Evolutionary conservation across 2,888 invertebrate species (phyloP).

Genomic region (Argyra leucocephala): DNA sequence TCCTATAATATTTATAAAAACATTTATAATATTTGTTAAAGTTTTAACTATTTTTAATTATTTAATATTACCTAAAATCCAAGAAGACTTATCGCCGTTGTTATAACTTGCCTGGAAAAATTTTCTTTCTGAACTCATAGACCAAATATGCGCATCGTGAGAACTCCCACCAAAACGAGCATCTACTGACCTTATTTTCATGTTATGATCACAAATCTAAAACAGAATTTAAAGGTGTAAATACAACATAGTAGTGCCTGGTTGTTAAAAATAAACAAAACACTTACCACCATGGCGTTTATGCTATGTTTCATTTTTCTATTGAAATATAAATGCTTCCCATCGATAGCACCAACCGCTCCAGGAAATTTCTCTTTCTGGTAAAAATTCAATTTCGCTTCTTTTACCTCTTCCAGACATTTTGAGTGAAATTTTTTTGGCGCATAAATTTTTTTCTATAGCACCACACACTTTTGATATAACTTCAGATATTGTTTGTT

Average conservation of each 20-base stretch:
- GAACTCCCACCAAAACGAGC: constrained; percentile 5
- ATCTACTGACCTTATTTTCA: constrained; percentile 10
- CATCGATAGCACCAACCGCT: not conserved
- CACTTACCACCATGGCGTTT: constrained; percentile 9
- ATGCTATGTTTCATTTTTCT: constrained; percentile 13
- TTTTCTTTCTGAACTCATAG: not conserved
- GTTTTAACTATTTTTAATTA: not conserved
- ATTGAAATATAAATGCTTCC: constrained; percentile 4
- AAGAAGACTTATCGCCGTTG: constrained; percentile 4
- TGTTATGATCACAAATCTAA: constrained; percentile 13
- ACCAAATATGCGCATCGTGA: constrained; percentile 10
- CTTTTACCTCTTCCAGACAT: no score
- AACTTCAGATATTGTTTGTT: no score
- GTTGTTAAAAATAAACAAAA: not conserved
- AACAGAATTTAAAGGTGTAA: not conserved
- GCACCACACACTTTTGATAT: no score
- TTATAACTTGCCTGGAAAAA: constrained; percentile 1
- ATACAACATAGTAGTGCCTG: not conserved
- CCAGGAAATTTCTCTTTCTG: not conserved
- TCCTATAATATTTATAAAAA: constrained; percentile 13
- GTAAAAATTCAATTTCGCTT: no score
- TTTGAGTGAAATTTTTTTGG: no score
- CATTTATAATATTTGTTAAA: not conserved
- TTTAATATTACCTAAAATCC: constrained; percentile 21
- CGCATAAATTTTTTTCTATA: no score